These are phyloP conservation scores for Ataeniobius toweri DNA, from an alignment of 2,797 vertebrate species.

Conservation along the genomic window DNA sequence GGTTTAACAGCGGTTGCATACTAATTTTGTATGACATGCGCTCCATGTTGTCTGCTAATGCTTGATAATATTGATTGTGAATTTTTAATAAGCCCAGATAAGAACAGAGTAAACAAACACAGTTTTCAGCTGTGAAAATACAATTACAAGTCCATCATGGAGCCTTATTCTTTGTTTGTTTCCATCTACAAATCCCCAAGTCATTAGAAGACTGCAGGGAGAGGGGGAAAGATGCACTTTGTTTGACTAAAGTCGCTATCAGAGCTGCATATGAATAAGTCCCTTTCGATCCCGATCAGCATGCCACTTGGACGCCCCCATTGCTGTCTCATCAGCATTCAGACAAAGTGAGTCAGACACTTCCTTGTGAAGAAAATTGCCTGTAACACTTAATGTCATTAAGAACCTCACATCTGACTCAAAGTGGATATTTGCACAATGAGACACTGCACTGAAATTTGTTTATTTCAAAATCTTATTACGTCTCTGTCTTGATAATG, in stretches of 20 bases:
- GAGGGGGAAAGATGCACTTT: conserved; percentile 58
- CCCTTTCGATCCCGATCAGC: conserved; percentile 62
- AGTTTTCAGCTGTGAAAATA: conserved; percentile 61
- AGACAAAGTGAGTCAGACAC: conserved; percentile 61
- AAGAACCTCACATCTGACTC: conserved; percentile 35
- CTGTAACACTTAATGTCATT: conserved; percentile 64
- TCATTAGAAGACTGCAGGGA: conserved; percentile 67
- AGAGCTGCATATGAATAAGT: conserved; percentile 70
- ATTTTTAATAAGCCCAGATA: conserved; percentile 62
- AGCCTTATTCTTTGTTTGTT: conserved; percentile 60
- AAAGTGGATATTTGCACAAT: conserved; percentile 33
- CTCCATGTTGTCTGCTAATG: conserved; percentile 29
- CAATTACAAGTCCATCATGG: conserved; percentile 65
- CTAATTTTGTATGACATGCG: conserved; percentile 9
- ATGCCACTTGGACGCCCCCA: conserved; percentile 58
- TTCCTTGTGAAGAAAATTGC: conserved; percentile 63
- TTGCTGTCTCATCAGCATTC: conserved; percentile 69
- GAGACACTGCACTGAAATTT: conserved; percentile 19
- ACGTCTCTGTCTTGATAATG: background rate
- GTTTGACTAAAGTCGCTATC: conserved; percentile 67
- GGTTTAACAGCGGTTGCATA: conserved; percentile 16
- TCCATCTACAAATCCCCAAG: conserved; percentile 64
- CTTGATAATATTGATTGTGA: conserved; percentile 52
- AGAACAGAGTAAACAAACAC: conserved; percentile 58
- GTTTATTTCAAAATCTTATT: background rate